These are phyloP conservation scores for Drosophila sproati DNA, from an alignment of 1,140 invertebrate genomes.

Conservation along the genomic window DNA sequence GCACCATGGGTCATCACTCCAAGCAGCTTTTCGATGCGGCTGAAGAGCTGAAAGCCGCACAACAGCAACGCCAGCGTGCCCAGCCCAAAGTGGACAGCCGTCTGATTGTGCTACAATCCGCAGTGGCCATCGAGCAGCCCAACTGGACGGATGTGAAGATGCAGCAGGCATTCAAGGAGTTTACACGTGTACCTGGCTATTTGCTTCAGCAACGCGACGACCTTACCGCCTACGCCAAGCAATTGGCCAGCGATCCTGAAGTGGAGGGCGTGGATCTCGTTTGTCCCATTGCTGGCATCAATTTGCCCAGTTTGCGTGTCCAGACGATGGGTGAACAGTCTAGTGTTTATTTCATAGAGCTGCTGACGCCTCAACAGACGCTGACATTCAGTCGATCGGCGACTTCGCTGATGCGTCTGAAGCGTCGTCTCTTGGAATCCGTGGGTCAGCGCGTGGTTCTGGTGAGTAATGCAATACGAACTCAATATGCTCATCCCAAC, in stretches of 20 bases:
- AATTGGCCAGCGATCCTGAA: constrained; percentile 43
- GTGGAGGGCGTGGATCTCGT: constrained; percentile 67
- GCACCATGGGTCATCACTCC: constrained; percentile 63
- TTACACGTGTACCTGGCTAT: constrained; percentile 58
- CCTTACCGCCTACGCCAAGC: constrained; percentile 45
- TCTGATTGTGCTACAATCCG: constrained; percentile 60
- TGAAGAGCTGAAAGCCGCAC: constrained; percentile 56
- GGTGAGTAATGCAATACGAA: constrained; percentile 39
- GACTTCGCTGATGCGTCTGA: constrained; percentile 60
- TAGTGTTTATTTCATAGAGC: constrained; percentile 60
- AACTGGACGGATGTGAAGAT: constrained; percentile 21
- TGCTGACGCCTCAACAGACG: constrained; percentile 56
- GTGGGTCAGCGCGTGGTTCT: constrained; percentile 67
- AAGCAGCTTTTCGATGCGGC: constrained; percentile 64
- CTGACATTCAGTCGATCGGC: constrained; percentile 64
- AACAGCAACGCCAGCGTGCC: constrained; percentile 33
- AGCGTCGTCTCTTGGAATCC: constrained; percentile 60
- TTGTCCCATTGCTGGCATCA: constrained; percentile 70
- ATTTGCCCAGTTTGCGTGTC: constrained; percentile 70
- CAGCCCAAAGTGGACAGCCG: constrained; percentile 80
- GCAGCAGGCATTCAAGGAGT: constrained; percentile 57
- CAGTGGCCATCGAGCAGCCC: constrained; percentile 70
- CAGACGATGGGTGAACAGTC: constrained; percentile 44
- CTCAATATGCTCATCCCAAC: not conserved
- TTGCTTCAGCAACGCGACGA: constrained; percentile 56